These are phyloP conservation scores for Smithornis capensis DNA, from an alignment of 2,113 vertebrate species.

Conservation along the genomic window DNA sequence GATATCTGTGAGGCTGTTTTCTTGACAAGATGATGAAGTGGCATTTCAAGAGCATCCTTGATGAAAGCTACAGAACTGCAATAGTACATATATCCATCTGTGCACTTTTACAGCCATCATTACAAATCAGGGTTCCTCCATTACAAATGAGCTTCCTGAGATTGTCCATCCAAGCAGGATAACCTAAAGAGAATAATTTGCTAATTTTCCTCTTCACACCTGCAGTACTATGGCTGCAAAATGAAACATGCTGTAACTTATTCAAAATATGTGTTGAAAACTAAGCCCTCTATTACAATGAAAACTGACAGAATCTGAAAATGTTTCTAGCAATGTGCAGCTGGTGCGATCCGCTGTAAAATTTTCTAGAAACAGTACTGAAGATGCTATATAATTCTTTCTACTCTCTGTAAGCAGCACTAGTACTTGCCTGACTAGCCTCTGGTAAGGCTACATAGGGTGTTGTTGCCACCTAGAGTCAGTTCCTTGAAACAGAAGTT, in stretches of 20 bases:
- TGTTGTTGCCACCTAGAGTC: constrained; percentile 73
- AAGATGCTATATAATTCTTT: background rate
- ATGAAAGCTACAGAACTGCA: background rate
- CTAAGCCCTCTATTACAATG: background rate
- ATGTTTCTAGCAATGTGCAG: background rate
- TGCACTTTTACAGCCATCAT: background rate
- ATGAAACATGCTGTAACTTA: background rate
- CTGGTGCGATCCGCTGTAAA: background rate
- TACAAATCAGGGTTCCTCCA: background rate
- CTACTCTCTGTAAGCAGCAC: background rate
- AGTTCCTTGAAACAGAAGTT: background rate
- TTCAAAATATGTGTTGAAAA: background rate
- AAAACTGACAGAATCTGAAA: background rate
- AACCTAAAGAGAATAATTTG: background rate
- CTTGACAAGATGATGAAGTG: background rate
- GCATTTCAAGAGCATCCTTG: background rate
- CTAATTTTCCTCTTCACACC: background rate
- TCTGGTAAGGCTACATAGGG: background rate
- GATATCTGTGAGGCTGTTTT: background rate
- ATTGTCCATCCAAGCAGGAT: background rate
- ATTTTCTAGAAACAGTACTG: background rate
- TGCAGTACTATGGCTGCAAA: background rate
- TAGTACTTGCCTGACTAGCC: background rate
- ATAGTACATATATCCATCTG: background rate
- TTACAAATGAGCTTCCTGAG: too few species aligned